A percentile compares a stretch with the other conserved stretches of the same genome.
Evolutionary conservation across 2,888 invertebrate species (phyloP).

Genomic region (Zele albiditarsus): DNA sequence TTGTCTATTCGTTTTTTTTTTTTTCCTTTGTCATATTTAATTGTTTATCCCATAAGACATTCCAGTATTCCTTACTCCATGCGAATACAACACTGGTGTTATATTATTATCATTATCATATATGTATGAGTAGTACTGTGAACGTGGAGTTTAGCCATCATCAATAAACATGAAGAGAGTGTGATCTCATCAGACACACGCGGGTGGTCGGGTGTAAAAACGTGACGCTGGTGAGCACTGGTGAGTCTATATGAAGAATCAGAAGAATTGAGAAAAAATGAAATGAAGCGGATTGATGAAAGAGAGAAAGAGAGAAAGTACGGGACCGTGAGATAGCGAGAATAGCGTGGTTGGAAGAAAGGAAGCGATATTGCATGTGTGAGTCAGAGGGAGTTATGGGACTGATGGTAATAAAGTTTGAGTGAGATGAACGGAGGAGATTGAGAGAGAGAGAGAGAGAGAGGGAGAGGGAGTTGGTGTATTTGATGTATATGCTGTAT

Average conservation of each 20-base stretch:
- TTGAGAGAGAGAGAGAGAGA: constrained; percentile 40
- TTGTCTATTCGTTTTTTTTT: neutral
- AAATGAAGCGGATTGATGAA: neutral
- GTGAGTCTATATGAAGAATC: neutral
- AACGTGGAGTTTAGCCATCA: neutral
- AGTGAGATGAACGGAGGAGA: neutral
- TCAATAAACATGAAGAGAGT: neutral
- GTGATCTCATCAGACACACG: constrained; percentile 3
- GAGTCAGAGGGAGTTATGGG: neutral
- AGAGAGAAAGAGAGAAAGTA: neutral
- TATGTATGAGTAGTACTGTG: neutral
- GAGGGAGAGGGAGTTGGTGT: constrained; percentile 43
- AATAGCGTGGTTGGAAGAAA: neutral
- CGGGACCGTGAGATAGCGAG: neutral
- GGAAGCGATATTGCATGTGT: neutral
- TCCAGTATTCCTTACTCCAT: too few species aligned
- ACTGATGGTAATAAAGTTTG: neutral
- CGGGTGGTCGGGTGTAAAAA: constrained; percentile 1
- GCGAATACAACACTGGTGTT: neutral
- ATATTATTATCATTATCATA: neutral
- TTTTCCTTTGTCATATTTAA: neutral
- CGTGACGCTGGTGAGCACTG: neutral
- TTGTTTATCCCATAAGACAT: neutral
- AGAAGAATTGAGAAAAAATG: neutral
- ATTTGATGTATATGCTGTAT: constrained; percentile 33